These are phyloP conservation scores for Procambarus clarkii DNA, from an alignment of 1,140 invertebrate genomes.

Conservation along the genomic window DNA sequence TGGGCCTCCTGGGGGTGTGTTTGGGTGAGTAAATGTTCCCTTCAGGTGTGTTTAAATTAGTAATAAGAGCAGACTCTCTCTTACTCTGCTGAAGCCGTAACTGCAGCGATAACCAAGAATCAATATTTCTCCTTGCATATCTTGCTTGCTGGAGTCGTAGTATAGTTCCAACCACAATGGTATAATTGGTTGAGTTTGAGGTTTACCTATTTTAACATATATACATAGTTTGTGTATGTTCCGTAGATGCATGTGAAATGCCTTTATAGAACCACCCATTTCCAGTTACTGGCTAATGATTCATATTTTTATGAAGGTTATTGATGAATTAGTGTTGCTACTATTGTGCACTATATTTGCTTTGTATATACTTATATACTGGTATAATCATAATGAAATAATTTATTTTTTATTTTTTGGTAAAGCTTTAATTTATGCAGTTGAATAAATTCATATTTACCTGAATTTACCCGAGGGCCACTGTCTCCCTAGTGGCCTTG, in stretches of 20 bases:
- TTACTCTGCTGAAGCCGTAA: background rate
- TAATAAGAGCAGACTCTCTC: too few relatives aligned
- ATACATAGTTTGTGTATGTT: background rate
- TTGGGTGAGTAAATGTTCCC: constrained; percentile 16
- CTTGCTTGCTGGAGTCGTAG: background rate
- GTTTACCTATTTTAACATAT: background rate
- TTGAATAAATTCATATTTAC: too few relatives aligned
- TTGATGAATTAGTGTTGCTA: too few relatives aligned
- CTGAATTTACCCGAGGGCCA: too few relatives aligned
- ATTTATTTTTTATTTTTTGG: too few relatives aligned
- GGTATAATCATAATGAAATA: too few relatives aligned
- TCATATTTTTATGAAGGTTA: too few relatives aligned
- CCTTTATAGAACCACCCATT: background rate
- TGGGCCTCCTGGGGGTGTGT: constrained; percentile 34
- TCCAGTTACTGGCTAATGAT: background rate
- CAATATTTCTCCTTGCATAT: background rate
- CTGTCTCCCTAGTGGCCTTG: too few relatives aligned
- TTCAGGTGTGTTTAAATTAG: background rate
- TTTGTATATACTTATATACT: too few relatives aligned
- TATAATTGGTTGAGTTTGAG: background rate
- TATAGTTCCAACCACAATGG: background rate
- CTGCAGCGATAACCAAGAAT: background rate
- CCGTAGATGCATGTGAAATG: background rate
- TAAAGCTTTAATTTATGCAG: too few relatives aligned
- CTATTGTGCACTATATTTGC: too few relatives aligned